Conservation (phyloP, 2,888 invertebrate genomes). For the Cordylochernes scorpioides region DNA sequence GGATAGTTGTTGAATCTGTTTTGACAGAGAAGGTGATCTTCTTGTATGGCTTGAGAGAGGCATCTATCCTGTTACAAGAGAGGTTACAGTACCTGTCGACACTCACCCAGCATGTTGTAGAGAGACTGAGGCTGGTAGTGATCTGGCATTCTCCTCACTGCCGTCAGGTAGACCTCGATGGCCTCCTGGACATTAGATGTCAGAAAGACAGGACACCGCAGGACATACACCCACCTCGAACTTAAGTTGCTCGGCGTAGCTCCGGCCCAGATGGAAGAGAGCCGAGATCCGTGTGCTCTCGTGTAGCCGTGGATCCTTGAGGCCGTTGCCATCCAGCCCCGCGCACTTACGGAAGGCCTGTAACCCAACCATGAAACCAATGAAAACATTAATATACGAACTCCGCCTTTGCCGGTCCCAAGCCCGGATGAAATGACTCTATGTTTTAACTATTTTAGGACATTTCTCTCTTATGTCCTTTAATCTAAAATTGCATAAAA, state of each 20-base stretch:
- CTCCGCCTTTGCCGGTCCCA: too few species aligned
- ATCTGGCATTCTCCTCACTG: conserved; percentile 48
- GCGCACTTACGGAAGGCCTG: conserved; percentile 48
- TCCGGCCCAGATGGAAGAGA: conserved; percentile 45
- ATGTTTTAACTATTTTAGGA: too few species aligned
- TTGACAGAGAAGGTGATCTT: too few species aligned
- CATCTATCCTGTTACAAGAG: too few species aligned
- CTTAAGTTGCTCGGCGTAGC: conserved; percentile 38
- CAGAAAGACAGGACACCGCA: not conserved
- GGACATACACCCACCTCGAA: conserved; percentile 8
- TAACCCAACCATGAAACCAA: too few species aligned
- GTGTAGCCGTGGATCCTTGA: conserved; percentile 63
- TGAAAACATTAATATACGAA: too few species aligned
- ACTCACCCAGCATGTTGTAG: conserved; percentile 44
- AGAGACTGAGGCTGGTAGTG: conserved; percentile 49
- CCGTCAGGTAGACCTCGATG: conserved; percentile 60
- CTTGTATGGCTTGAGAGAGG: too few species aligned
- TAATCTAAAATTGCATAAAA: too few species aligned
- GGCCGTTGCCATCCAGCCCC: conserved; percentile 53
- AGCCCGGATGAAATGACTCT: too few species aligned
- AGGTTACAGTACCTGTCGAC: too few species aligned
- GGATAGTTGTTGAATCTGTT: too few species aligned
- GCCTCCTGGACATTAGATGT: conserved; percentile 42
- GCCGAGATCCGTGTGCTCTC: conserved; percentile 67
- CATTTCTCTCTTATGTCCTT: too few species aligned